These are phyloP conservation scores for Hylyphantes graminicola DNA, from an alignment of 1,140 invertebrate species.

Conservation along the genomic window DNA sequence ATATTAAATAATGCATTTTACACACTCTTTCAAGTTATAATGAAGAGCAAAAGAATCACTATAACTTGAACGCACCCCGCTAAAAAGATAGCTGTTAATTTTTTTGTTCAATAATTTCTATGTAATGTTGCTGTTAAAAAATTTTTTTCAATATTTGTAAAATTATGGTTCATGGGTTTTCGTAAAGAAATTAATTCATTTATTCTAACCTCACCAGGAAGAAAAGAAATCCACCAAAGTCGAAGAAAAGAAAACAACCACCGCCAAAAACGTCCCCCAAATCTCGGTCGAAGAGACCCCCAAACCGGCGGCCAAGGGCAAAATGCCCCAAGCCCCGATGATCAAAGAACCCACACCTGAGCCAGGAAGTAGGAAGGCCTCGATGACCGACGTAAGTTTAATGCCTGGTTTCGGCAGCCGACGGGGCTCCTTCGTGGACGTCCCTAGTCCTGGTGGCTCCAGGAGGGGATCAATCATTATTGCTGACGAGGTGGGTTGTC, in stretches of 20 bases:
- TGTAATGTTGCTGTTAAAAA: too few relatives aligned
- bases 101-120: too few relatives aligned
- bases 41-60: too few relatives aligned
- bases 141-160: too few relatives aligned
- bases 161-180: too few relatives aligned
- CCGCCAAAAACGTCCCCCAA: constrained; percentile 53
- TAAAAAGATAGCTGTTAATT: too few relatives aligned
- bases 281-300: constrained; percentile 50
- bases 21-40: too few relatives aligned
- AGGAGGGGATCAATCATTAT: constrained; percentile 70
- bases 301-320: too few relatives aligned
- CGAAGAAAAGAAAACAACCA: constrained; percentile 63
- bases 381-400: constrained; percentile 63
- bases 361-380: constrained; percentile 74
- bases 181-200: too few relatives aligned
- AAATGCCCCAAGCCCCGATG: constrained; percentile 42
- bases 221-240: constrained; percentile 61
- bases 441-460: constrained; percentile 66
- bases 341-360: constrained; percentile 63
- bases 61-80: too few relatives aligned
- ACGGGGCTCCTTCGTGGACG: constrained; percentile 73
- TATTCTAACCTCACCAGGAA: constrained; percentile 2
- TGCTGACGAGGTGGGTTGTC: constrained; percentile 85
- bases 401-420: constrained; percentile 71
- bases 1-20: too few relatives aligned